Conservation (phyloP, 2,113 vertebrate species). For the Ceratotherium simum region DNA sequence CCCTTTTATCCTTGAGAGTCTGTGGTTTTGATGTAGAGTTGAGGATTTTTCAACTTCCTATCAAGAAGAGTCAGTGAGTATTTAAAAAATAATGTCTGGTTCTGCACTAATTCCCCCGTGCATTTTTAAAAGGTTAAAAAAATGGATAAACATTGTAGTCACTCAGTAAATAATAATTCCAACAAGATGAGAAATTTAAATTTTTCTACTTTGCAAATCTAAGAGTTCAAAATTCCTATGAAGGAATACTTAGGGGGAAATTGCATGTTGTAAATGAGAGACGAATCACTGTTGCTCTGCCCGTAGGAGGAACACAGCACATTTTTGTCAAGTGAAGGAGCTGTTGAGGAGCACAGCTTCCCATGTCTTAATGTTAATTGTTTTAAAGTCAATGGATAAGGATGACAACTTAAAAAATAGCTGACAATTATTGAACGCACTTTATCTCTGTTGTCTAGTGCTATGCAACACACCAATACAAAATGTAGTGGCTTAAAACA, state of each 20-base stretch:
- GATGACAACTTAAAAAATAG: background rate
- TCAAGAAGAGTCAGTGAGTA: conserved; percentile 4
- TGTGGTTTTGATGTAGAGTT: conserved; percentile 34
- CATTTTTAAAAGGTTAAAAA: conserved; percentile 52
- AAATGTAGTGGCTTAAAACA: background rate
- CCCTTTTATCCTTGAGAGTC: conserved; percentile 44
- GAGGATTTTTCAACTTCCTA: conserved; percentile 55
- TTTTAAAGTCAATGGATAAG: conserved; percentile 43
- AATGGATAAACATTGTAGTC: background rate
- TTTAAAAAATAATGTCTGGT: conserved; percentile 22
- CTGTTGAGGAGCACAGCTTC: background rate
- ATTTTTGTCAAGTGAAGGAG: background rate
- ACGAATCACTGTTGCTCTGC: background rate
- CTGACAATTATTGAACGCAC: background rate
- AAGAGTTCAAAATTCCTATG: background rate
- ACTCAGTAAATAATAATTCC: background rate
- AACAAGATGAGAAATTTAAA: background rate
- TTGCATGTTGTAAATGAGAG: background rate
- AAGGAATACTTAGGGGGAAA: background rate
- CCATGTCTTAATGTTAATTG: background rate
- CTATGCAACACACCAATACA: background rate
- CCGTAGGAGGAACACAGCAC: background rate
- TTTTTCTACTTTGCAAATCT: background rate
- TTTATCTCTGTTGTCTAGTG: background rate
- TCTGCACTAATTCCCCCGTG: background rate